Evolutionary conservation across 2,797 vertebrate species (phyloP).

Genomic region (Gobio occitaniae): DNA sequence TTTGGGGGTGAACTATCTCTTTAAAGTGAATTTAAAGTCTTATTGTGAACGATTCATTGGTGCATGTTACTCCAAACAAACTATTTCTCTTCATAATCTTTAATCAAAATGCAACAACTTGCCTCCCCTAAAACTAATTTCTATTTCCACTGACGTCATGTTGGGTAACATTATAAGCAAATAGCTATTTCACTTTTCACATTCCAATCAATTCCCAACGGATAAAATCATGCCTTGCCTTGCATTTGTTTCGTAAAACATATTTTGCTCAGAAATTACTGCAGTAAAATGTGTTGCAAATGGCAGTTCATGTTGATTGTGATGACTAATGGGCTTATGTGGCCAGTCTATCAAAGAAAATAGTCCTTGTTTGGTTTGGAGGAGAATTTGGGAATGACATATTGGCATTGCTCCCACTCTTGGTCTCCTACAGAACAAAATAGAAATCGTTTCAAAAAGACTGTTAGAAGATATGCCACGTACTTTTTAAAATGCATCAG

Average conservation of each 20-base stretch:
- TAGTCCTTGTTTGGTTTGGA: slow-evolving; percentile 34
- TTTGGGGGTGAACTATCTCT: not conserved
- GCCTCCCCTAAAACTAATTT: not conserved
- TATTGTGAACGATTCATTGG: not conserved
- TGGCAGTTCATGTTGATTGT: not conserved
- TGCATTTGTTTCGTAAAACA: not conserved
- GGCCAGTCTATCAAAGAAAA: slow-evolving; percentile 40
- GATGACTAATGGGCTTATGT: slow-evolving; percentile 34
- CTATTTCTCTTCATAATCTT: not conserved
- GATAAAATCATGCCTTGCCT: slow-evolving; percentile 9
- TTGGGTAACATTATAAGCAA: not conserved
- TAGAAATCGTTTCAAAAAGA: not conserved
- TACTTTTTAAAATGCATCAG: slow-evolving; percentile 21
- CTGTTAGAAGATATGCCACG: not conserved
- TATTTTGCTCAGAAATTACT: not conserved
- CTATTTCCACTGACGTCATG: not conserved
- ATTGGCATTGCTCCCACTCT: slow-evolving; percentile 21
- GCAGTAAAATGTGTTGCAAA: not conserved
- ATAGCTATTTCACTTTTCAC: slow-evolving; percentile 9
- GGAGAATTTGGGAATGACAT: slow-evolving; percentile 19
- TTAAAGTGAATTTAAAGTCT: not conserved
- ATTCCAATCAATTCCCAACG: slow-evolving; percentile 13
- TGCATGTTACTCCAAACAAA: slow-evolving; percentile 9
- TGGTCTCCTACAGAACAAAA: slow-evolving; percentile 21
- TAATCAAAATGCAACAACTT: slow-evolving; percentile 1